Conservation (phyloP, 1,140 invertebrate genomes). For the Atopsyche davidsoni region DNA sequence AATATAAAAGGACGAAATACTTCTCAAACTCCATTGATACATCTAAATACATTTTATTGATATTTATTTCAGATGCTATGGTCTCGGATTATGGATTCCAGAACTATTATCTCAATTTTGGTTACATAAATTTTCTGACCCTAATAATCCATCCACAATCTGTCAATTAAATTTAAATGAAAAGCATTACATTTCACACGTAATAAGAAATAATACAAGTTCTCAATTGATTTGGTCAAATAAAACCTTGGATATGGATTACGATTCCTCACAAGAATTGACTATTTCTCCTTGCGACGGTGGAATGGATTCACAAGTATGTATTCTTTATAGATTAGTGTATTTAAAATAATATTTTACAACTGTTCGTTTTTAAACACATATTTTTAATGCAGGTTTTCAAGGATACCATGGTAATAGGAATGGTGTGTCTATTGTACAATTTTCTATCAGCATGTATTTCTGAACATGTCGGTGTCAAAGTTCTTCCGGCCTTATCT, state of each 20-base stretch:
- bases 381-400: slow-evolving; percentile 36
- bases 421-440: slow-evolving; percentile 41
- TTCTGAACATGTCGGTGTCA: slow-evolving; percentile 32
- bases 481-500: slow-evolving; percentile 38
- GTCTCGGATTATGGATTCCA: slow-evolving; percentile 64
- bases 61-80: slow-evolving; percentile 54
- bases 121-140: slow-evolving; percentile 41
- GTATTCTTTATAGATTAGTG: background rate
- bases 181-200: no score
- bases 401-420: slow-evolving; percentile 46
- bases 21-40: slow-evolving; percentile 5
- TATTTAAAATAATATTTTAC: no score
- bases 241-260: no score
- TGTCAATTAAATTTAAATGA: no score
- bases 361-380: background rate
- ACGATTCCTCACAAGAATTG: no score
- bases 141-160: slow-evolving; percentile 44
- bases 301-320: slow-evolving; percentile 19
- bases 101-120: slow-evolving; percentile 58
- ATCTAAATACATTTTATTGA: slow-evolving; percentile 19
- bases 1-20: slow-evolving; percentile 15
- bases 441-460: slow-evolving; percentile 42
- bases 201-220: no score
- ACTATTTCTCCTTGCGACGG: no score
- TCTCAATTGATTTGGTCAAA: no score